Evolutionary conservation across 2,113 vertebrate genomes (phyloP).

Genomic region (Pseudopipra pipra): DNA sequence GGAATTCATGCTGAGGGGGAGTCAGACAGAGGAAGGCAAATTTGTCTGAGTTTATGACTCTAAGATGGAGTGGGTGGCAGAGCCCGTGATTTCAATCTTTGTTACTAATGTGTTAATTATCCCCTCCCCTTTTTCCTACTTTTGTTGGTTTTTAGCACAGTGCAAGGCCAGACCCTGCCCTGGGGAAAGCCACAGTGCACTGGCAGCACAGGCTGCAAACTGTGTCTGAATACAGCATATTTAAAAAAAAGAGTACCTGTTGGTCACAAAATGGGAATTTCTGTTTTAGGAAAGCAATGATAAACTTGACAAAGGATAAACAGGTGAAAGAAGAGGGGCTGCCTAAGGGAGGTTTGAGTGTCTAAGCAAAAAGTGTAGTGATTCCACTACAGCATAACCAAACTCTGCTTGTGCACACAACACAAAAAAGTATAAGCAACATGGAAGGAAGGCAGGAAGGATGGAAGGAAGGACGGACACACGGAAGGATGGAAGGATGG

Average conservation of each 20-base stretch:
- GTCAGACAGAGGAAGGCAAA: background rate
- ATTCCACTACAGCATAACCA: background rate
- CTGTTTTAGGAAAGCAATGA: background rate
- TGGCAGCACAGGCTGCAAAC: background rate
- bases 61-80: background rate
- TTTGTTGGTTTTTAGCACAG: background rate
- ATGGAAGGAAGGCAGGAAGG: background rate
- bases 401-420: background rate
- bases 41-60: background rate
- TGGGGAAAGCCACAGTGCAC: rapidly evolving
- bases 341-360: background rate
- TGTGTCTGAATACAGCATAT: background rate
- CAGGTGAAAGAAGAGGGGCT: background rate
- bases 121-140: background rate
- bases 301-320: background rate
- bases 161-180: background rate
- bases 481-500: background rate
- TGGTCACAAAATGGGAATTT: background rate
- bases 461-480: background rate
- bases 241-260: rapidly evolving
- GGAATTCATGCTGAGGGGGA: background rate
- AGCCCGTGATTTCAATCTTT: background rate
- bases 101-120: background rate
- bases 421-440: background rate
- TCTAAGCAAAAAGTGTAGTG: background rate